phyloP scores from a whole-genome alignment of 2,888 invertebrate species.

The Amitus sp. region DNA sequence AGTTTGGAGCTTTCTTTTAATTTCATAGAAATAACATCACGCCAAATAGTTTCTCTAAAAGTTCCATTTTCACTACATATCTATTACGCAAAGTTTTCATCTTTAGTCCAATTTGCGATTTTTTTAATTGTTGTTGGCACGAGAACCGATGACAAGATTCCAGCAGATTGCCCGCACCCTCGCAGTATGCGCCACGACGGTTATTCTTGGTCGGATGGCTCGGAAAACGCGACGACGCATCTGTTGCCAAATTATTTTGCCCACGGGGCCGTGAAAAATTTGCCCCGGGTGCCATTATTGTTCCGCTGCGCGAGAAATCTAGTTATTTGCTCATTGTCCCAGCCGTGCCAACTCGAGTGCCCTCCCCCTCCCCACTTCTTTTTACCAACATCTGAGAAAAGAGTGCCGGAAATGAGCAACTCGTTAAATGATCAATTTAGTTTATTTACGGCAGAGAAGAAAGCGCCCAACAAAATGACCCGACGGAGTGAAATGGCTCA shows the following conservation, averaged over 20 bases:
- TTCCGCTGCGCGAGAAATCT: constrained; percentile 61
- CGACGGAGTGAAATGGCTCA: constrained; percentile 23
- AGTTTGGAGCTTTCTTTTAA: constrained; percentile 11
- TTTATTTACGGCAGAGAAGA: constrained; percentile 23
- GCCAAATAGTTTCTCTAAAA: too few species aligned
- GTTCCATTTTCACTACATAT: too few species aligned
- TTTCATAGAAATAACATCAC: too few species aligned
- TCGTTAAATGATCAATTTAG: constrained; percentile 34
- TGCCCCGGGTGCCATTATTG: constrained; percentile 60
- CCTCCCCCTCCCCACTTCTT: constrained; percentile 16
- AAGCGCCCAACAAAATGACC: constrained; percentile 15
- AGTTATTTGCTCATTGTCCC: constrained; percentile 59
- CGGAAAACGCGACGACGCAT: constrained; percentile 58
- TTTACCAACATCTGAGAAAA: constrained; percentile 23
- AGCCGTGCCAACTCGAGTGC: constrained; percentile 31
- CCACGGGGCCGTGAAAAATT: constrained; percentile 64
- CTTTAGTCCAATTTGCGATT: background rate
- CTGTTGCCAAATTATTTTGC: constrained; percentile 66
- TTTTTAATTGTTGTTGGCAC: constrained; percentile 1
- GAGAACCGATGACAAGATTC: background rate
- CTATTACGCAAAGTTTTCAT: too few species aligned
- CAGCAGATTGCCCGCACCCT: constrained; percentile 11
- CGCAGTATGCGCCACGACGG: constrained; percentile 42
- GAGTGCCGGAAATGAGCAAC: constrained; percentile 29
- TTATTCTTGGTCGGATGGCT: constrained; percentile 63